Conservation (phyloP, 2,113 vertebrate species). For the Nycticebus coucang region DNA sequence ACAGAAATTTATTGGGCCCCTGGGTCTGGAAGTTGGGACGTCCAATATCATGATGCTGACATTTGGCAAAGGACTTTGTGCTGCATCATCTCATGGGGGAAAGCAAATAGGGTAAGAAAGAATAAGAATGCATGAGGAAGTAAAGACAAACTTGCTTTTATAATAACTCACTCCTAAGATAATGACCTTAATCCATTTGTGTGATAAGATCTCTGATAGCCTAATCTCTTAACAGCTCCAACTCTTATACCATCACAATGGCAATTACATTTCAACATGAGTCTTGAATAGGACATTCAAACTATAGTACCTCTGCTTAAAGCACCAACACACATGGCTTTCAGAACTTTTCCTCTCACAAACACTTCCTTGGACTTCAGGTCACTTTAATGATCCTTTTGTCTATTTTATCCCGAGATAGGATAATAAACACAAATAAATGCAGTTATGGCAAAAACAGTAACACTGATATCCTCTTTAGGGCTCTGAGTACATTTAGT, state of each 20-base stretch:
- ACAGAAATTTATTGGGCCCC: not conserved
- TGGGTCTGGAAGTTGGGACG: not conserved
- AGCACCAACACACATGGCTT: not conserved
- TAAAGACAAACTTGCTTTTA: not conserved
- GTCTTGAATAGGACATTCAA: not conserved
- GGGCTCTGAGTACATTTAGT: not conserved
- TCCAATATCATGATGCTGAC: not conserved
- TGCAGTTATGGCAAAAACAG: not conserved
- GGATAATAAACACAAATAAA: not conserved
- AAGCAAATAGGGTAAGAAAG: not conserved
- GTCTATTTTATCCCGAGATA: not conserved
- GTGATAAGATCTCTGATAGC: not conserved
- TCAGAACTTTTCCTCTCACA: not conserved
- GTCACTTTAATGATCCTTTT: not conserved
- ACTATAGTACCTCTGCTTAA: not conserved
- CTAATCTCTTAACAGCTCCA: not conserved
- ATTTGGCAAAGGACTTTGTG: not conserved
- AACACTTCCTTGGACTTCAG: not conserved
- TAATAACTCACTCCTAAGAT: not conserved
- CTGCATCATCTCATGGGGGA: not conserved
- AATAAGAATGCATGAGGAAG: not conserved
- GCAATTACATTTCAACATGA: not conserved
- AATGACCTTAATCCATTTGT: not conserved
- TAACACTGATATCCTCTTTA: not conserved
- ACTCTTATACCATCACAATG: not conserved